phyloP scores from a whole-genome alignment of 1,140 invertebrate species.

The Trissolcus basalis region DNA sequence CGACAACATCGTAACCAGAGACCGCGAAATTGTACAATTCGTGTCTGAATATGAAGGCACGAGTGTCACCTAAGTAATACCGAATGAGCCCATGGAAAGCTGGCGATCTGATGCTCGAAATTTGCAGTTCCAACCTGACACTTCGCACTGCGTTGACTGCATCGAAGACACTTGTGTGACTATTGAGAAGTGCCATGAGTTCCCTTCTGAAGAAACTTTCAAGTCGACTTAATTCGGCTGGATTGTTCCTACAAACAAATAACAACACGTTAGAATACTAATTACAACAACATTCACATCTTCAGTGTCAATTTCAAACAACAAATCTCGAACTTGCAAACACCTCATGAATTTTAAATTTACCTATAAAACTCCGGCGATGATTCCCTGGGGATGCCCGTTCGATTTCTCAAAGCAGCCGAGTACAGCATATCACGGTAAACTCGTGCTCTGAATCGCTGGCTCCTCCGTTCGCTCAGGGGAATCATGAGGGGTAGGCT shows the following conservation, averaged over 20 bases:
- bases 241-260: conserved; percentile 11
- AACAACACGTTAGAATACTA: no score
- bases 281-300: no score
- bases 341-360: no score
- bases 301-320: neutral
- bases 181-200: conserved; percentile 1
- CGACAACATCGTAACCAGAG: conserved; percentile 88
- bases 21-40: conserved; percentile 92
- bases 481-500: neutral
- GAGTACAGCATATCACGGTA: conserved; percentile 15
- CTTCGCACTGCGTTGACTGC: conserved; percentile 3
- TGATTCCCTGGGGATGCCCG: conserved; percentile 8
- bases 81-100: conserved; percentile 82
- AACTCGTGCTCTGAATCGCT: conserved; percentile 1
- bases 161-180: neutral
- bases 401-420: conserved; percentile 6
- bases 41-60: conserved; percentile 90
- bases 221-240: conserved; percentile 9
- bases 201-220: conserved; percentile 31
- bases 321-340: no score
- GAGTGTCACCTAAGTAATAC: conserved; percentile 77
- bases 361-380: conserved; percentile 29
- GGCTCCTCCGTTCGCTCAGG: conserved; percentile 2
- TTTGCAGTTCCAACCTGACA: conserved; percentile 58
- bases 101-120: conserved; percentile 81